A percentile compares a stretch with the other conserved stretches of the same genome.
Conservation (phyloP, 2,113 vertebrate species). For the Riparia riparia region DNA sequence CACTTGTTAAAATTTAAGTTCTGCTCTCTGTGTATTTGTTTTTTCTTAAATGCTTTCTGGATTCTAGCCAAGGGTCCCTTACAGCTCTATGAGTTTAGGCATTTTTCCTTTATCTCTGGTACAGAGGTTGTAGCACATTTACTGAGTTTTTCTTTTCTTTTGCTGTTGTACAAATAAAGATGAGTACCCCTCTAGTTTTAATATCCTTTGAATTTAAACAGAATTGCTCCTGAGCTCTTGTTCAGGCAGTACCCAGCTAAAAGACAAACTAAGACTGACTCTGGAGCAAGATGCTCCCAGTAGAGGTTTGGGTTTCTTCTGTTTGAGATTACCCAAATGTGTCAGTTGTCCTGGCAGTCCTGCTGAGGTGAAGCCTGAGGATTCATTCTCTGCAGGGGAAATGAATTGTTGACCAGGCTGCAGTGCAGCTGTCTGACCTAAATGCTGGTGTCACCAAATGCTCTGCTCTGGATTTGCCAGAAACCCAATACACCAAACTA, state of each 20-base stretch:
- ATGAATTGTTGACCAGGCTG: background rate
- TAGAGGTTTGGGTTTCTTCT: background rate
- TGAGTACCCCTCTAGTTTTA: background rate
- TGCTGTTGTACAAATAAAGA: background rate
- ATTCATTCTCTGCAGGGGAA: background rate
- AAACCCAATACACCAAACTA: background rate
- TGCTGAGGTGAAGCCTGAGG: fast-evolving
- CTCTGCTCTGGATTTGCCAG: background rate
- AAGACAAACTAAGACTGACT: background rate
- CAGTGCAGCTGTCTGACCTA: background rate
- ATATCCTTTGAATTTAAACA: background rate
- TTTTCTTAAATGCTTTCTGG: background rate
- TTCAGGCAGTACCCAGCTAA: background rate
- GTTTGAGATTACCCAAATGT: background rate
- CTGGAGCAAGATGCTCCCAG: background rate
- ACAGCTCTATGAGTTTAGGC: background rate
- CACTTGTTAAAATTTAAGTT: background rate
- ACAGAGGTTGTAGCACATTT: background rate
- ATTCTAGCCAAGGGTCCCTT: background rate
- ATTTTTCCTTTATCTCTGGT: background rate
- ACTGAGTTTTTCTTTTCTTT: background rate
- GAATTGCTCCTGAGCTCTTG: background rate
- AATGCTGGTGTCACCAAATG: background rate
- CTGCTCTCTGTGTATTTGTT: background rate
- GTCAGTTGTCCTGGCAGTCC: background rate